These are phyloP conservation scores for Amphipoea lucens DNA, from an alignment of 2,888 invertebrate species.

Conservation along the genomic window DNA sequence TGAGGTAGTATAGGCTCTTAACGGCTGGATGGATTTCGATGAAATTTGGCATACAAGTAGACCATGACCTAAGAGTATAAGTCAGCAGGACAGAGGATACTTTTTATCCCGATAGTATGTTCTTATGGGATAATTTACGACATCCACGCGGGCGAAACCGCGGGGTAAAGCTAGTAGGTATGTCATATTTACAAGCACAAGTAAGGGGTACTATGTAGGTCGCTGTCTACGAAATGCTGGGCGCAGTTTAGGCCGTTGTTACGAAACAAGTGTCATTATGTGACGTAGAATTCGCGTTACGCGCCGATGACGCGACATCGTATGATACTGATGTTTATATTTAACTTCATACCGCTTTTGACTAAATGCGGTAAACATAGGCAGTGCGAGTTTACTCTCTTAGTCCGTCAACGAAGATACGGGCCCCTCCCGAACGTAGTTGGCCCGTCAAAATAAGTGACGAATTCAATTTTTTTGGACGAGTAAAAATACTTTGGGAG, in stretches of 20 bases:
- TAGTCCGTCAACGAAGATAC: background rate
- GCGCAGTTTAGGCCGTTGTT: constrained; percentile 4
- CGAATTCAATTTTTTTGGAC: too few relatives aligned
- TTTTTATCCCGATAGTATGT: too few relatives aligned
- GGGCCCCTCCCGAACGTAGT: background rate
- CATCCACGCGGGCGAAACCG: too few relatives aligned
- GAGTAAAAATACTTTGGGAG: too few relatives aligned
- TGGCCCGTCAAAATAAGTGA: too few relatives aligned
- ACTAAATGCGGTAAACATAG: background rate
- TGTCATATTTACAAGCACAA: background rate
- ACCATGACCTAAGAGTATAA: too few relatives aligned
- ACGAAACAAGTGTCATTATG: constrained; percentile 43
- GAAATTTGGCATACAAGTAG: background rate
- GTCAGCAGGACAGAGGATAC: background rate
- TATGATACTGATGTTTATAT: constrained; percentile 38
- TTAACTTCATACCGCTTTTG: constrained; percentile 12
- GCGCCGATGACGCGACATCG: constrained; percentile 38
- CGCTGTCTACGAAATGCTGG: background rate
- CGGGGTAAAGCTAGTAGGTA: background rate
- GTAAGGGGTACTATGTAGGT: background rate
- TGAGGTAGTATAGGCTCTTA: too few relatives aligned
- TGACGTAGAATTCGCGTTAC: constrained; percentile 37
- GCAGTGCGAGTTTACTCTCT: background rate
- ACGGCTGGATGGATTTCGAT: background rate
- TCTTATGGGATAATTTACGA: too few relatives aligned